Percentiles rank a stretch among this genome's conserved stretches.
These are phyloP conservation scores for Meloidogyne hapla DNA, from an alignment of 1,140 invertebrate species.

Conservation along the genomic window DNA sequence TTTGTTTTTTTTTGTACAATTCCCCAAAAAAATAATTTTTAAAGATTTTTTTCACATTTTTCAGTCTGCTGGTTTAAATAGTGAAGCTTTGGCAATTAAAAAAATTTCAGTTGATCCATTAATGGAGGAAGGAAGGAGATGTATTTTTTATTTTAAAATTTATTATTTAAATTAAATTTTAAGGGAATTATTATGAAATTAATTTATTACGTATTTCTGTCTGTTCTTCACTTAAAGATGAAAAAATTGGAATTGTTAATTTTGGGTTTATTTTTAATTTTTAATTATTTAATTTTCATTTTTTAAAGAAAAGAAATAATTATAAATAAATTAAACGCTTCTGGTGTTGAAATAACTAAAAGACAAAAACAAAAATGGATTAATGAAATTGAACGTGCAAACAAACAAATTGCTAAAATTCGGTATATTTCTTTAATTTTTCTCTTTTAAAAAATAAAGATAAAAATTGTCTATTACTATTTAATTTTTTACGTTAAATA, in stretches of 20 bases:
- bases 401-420: slow-evolving; percentile 23
- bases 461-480: no score
- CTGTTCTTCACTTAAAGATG: slow-evolving; percentile 22
- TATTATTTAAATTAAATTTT: not conserved
- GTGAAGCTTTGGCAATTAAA: slow-evolving; percentile 26
- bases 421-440: slow-evolving; percentile 14
- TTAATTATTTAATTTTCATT: not conserved
- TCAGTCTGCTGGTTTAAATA: slow-evolving; percentile 24
- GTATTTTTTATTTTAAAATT: slow-evolving; percentile 8
- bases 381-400: slow-evolving; percentile 18
- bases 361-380: slow-evolving; percentile 29
- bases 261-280: slow-evolving; percentile 8
- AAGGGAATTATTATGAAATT: slow-evolving; percentile 31
- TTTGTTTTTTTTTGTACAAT: not conserved
- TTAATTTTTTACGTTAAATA: no score
- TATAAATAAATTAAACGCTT: slow-evolving; percentile 17
- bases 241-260: slow-evolving; percentile 28
- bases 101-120: slow-evolving; percentile 29
- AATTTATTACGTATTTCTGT: slow-evolving; percentile 14
- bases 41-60: slow-evolving; percentile 9
- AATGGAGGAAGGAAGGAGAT: slow-evolving; percentile 26
- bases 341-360: slow-evolving; percentile 30
- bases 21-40: slow-evolving; percentile 10
- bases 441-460: not conserved
- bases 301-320: slow-evolving; percentile 36